A percentile compares a stretch with the other conserved stretches of the same genome.
These are phyloP conservation scores for Drosophila orosa DNA, from an alignment of 1,140 invertebrate species.

Conservation along the genomic window DNA sequence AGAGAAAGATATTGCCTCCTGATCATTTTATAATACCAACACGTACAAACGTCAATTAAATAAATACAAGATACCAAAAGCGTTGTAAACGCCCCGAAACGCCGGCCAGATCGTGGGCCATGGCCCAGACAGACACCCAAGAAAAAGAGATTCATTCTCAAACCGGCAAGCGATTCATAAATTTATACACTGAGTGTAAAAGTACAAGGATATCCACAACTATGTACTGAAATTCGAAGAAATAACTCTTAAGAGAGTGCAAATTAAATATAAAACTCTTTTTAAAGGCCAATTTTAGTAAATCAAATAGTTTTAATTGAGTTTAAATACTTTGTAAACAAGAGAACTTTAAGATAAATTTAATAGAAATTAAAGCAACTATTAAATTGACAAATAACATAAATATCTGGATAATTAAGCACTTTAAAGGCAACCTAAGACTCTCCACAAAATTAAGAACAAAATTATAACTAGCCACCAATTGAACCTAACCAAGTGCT, in stretches of 20 bases:
- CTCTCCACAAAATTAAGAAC: not conserved
- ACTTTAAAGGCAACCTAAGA: not conserved
- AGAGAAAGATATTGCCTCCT: constrained; percentile 11
- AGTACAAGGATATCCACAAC: too few species aligned
- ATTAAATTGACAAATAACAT: not conserved
- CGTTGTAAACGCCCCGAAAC: constrained; percentile 79
- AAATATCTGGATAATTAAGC: not conserved
- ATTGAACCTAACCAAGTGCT: not conserved
- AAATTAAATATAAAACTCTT: not conserved
- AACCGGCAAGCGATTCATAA: constrained; percentile 68
- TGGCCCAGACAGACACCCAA: constrained; percentile 50
- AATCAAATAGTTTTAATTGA: not conserved
- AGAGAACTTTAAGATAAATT: not conserved
- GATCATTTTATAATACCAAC: constrained; percentile 80
- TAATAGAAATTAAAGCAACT: not conserved
- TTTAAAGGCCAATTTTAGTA: not conserved
- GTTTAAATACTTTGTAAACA: not conserved
- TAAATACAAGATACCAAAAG: constrained; percentile 82
- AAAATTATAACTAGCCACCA: too few species aligned
- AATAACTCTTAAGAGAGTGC: not conserved
- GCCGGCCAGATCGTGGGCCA: constrained; percentile 45
- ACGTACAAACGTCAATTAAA: constrained; percentile 81
- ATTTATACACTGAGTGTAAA: constrained; percentile 31
- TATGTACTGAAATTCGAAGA: too few species aligned
- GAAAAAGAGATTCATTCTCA: constrained; percentile 73